Evolutionary conservation across 1,140 invertebrate species (phyloP), one percentile per base, ranked within the genome.

Genomic region (Eupeodes corollae): DNA sequence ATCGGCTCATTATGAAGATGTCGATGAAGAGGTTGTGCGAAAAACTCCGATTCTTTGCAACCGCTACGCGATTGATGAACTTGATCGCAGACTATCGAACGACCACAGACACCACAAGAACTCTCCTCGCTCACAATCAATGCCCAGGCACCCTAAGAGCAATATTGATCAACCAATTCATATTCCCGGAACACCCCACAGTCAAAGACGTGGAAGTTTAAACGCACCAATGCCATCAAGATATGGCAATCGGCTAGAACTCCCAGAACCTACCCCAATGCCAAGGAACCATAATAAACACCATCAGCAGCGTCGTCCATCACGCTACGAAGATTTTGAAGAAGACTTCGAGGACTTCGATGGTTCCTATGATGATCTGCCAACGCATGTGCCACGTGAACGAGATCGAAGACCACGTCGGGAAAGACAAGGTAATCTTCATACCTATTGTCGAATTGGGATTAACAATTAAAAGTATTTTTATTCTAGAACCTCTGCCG

Each of bases 31-130:
- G 21, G 56, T 60, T 38, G 57, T 70, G 40, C 72, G 74, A 31
- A 74, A 74, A 46, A 74, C 74, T 5, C 76, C 81, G 1, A 78
- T 84, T n/a, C 69, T 83, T 18, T 82, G 77, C 56, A 85, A 86
- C 54, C 79, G 76, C 55, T 85, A 85, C 57, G 82, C 80, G 0
- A 58, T 83, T 37, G 78, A 80, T 31, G 72, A 75, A 42, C 21
- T 26, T 8, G 21, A 26, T 26, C 21, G 21, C 3, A 26, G 21
- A 8, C 21, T 26, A 26, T 26, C 21, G 21, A 26, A 26, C 21
- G 21, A 26, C 8, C 21, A 26, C 8, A 26, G 21, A 8, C 21
- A 26, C 8, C 21, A 26, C 8, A 26, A 26, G 21, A 26, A 26
- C 8, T 26, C 21, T 26, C 21, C 21, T 26, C 21, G 21, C 8